phyloP scores from a whole-genome alignment of 1,140 invertebrate species.

The Scaptomyza graminum region DNA sequence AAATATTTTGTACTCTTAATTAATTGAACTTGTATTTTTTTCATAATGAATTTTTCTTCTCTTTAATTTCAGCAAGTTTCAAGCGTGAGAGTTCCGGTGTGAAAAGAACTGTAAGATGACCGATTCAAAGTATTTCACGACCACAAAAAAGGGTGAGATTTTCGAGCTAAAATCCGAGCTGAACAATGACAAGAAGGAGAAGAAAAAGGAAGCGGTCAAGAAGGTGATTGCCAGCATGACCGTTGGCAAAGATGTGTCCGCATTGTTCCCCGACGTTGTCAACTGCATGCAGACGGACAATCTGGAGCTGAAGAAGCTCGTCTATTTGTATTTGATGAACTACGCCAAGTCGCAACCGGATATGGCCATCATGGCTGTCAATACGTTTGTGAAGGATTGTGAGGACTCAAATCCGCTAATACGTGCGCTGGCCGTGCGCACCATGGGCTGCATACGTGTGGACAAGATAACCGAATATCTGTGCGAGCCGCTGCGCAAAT shows the following conservation, averaged over 20 bases:
- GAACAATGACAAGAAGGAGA: constrained; percentile 99
- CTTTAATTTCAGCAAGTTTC: constrained; percentile 10
- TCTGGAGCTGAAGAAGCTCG: constrained; percentile 99
- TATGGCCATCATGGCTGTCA: constrained; percentile 99
- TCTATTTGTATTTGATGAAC: constrained; percentile 99
- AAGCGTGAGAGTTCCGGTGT: constrained; percentile 28
- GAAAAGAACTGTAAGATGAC: constrained; percentile 89
- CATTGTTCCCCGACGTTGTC: constrained; percentile 99
- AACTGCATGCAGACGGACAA: constrained; percentile 99
- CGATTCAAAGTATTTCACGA: constrained; percentile 99
- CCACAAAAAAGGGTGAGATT: constrained; percentile 99
- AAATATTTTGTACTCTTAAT: too few relatives aligned
- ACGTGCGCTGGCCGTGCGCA: constrained; percentile 98
- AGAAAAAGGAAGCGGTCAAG: constrained; percentile 99
- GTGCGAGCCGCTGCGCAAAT: constrained; percentile 99
- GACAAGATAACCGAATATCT: constrained; percentile 99
- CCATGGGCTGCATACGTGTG: constrained; percentile 99
- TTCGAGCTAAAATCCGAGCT: constrained; percentile 99
- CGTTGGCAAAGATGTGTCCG: constrained; percentile 98
- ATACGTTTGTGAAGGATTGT: constrained; percentile 99
- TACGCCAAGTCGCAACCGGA: constrained; percentile 99
- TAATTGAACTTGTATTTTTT: background rate
- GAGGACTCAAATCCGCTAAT: constrained; percentile 99
- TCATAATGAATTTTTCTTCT: background rate
- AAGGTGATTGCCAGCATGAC: constrained; percentile 99